Percentiles rank a stretch among this genome's conserved stretches.
phyloP scores from a whole-genome alignment of 2,113 vertebrate genomes.

The Melanotaenia duboulayi region DNA sequence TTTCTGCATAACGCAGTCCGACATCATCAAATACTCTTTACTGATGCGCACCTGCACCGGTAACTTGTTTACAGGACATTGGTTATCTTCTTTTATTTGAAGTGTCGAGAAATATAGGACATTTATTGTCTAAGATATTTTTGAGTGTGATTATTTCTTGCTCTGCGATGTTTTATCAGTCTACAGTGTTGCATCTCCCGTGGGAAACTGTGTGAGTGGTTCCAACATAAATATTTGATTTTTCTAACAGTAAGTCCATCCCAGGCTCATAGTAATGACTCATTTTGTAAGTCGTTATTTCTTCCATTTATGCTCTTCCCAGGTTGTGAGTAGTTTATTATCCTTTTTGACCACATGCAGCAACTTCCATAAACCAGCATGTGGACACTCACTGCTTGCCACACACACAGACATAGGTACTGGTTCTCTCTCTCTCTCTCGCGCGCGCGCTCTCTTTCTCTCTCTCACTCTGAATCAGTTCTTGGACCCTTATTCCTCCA shows the following conservation, averaged over 20 bases:
- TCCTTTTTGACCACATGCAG: slow-evolving; percentile 17
- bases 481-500: slow-evolving; percentile 14
- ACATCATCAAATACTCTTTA: slow-evolving; percentile 9
- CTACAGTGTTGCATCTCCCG: slow-evolving; percentile 32
- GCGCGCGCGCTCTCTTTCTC: too few relatives aligned
- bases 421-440: too few relatives aligned
- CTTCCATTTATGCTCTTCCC: slow-evolving; percentile 14
- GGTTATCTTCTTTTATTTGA: neutral
- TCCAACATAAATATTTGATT: slow-evolving; percentile 63
- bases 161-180: neutral
- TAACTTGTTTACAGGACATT: slow-evolving; percentile 37
- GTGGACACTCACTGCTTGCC: slow-evolving; percentile 10
- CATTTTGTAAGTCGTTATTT: slow-evolving; percentile 42
- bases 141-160: neutral
- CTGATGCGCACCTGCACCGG: slow-evolving; percentile 46
- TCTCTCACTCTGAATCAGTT: slow-evolving; percentile 21
- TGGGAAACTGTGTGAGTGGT: slow-evolving; percentile 37
- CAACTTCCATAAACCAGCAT: slow-evolving; percentile 37
- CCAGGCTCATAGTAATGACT: slow-evolving; percentile 25
- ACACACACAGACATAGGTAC: neutral
- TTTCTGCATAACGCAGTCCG: slow-evolving; percentile 3
- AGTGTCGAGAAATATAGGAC: neutral
- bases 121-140: neutral
- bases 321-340: slow-evolving; percentile 2
- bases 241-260: slow-evolving; percentile 36